Percentiles rank a stretch among this genome's conserved stretches.
phyloP scores from a whole-genome alignment of 2,113 vertebrate species.

The Chaenogobius annularis region DNA sequence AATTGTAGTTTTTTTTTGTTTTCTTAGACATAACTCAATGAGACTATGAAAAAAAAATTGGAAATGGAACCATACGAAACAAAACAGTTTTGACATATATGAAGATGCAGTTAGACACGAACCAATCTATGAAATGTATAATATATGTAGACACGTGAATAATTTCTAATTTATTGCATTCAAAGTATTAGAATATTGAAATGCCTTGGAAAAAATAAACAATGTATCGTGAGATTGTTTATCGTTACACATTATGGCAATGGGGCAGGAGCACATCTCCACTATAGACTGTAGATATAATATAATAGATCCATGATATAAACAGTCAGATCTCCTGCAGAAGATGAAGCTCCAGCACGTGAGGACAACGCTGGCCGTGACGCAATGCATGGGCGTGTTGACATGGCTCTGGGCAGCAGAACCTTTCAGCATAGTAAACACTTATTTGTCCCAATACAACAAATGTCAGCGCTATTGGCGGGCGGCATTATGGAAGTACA shows the following conservation, averaged over 20 bases:
- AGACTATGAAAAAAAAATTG: background rate
- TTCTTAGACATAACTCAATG: background rate
- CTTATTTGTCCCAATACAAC: conserved; percentile 42
- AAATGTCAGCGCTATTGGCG: conserved; percentile 29
- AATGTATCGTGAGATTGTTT: too few relatives aligned
- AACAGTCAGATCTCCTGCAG: background rate
- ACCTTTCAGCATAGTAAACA: conserved; percentile 34
- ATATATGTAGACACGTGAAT: too few relatives aligned
- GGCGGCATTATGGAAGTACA: conserved; percentile 36
- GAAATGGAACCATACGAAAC: too few relatives aligned
- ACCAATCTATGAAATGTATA: too few relatives aligned
- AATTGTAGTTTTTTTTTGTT: too few relatives aligned
- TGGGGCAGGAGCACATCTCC: too few relatives aligned
- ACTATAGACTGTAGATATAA: too few relatives aligned
- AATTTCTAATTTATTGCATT: too few relatives aligned
- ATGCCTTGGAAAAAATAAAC: too few relatives aligned
- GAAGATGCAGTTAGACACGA: background rate
- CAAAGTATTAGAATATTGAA: too few relatives aligned
- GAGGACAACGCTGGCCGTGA: conserved; percentile 59
- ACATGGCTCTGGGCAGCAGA: conserved; percentile 58
- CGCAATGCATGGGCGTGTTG: conserved; percentile 71
- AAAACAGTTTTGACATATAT: background rate
- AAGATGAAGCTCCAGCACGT: background rate
- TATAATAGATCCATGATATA: too few relatives aligned
- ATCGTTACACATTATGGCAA: too few relatives aligned